Evolutionary conservation across 37 sponge, comb jelly and placozoan species (phyloP), one percentile per base, ranked within the genome.

Genomic region (Haliclona indistincta): DNA sequence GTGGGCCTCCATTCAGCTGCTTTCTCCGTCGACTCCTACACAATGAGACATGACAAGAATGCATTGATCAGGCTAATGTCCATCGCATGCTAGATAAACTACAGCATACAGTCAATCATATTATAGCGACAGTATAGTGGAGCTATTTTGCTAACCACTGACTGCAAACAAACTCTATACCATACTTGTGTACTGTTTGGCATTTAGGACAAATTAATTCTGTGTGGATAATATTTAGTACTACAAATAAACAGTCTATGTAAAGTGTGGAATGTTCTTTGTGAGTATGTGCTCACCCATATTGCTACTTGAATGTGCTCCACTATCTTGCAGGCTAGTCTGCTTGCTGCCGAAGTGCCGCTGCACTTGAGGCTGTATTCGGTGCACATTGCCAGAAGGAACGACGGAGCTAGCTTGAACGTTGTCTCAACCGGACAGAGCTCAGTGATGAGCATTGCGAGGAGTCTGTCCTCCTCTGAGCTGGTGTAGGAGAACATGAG

Each of bases 361-460:
- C 37, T 10, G 37, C 63, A 64, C 73, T 38, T 86, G 15, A 79
- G 51, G 60, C 54, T 40, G 38, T 85, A 76, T 47, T 81, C 82
- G 8, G 74, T 45, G 55, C 87, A 81, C 86, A 81, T 70, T 8
- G 82, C 76, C 40, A 90, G 77, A 34, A 71, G 42, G 56, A 70
- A 75, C 5, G 87, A 70, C 22, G 86, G 80, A 54, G 77, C 82
- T 60, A 90, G 69, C 71, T 84, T 68, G 65, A 65, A 81, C 13
- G 26, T 5, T n/a, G 23, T 20, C 10, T 22, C 10, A 33, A 10
- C 28, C 4, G 70, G 54, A 42, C 0, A 40, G 1, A 41, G 37
- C 19, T 61, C 37, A 28, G 0, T 41, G 8, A 81, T 62, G 34
- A 81, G 43, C 13, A 49, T 20, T 4, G 34, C 44, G 38, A 87